Conservation (phyloP, 2,797 vertebrate species). For the Argentina silus region DNA sequence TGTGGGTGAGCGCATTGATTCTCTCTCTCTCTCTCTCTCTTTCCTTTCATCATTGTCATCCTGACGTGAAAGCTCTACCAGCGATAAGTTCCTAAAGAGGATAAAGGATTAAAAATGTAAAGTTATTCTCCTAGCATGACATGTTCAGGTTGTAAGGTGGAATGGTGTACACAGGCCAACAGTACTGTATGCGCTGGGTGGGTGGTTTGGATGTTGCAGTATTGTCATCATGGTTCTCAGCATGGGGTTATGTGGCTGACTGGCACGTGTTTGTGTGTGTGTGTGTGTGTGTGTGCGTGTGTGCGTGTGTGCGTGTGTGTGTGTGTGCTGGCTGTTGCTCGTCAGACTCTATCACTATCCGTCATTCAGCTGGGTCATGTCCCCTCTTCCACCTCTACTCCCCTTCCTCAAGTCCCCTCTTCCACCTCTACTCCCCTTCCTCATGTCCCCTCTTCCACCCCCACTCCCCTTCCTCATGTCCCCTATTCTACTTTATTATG, state of each 20-base stretch:
- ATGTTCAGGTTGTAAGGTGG: too few species aligned
- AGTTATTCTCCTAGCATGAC: background rate
- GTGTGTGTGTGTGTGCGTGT: background rate
- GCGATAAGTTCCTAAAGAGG: background rate
- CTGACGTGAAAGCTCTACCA: background rate
- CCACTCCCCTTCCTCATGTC: background rate
- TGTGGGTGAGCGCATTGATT: background rate
- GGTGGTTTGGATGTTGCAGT: background rate
- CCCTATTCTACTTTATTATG: too few species aligned
- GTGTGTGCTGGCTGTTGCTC: background rate
- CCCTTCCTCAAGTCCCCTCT: background rate
- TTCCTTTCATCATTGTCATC: background rate
- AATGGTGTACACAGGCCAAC: too few species aligned
- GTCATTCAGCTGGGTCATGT: too few species aligned
- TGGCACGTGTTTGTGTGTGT: background rate
- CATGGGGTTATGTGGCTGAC: too few species aligned
- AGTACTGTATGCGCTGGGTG: too few species aligned
- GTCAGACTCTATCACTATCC: background rate
- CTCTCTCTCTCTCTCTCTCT: background rate
- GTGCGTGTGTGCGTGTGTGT: slow-evolving; percentile 7
- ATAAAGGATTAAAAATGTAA: background rate
- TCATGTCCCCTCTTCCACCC: too few species aligned
- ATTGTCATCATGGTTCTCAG: background rate
- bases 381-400: background rate
- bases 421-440: too few species aligned